A percentile compares a stretch with the other conserved stretches of the same genome.
These are phyloP conservation scores for Sebastes flavidus DNA, from an alignment of 2,797 vertebrate species.

Conservation along the genomic window DNA sequence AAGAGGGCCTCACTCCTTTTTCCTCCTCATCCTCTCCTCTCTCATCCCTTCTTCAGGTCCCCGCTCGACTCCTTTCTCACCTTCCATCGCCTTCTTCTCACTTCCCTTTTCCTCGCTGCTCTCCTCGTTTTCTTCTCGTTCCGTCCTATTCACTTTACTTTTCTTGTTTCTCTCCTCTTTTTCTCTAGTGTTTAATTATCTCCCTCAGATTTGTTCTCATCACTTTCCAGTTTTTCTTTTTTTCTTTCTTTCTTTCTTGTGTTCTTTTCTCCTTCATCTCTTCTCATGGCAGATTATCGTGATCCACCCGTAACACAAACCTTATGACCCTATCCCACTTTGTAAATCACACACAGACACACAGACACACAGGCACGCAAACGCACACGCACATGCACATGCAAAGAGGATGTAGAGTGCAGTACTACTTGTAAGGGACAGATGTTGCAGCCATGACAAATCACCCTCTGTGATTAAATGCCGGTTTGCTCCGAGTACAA, in stretches of 20 bases:
- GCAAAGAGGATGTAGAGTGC: constrained; percentile 82
- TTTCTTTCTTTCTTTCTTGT: neutral
- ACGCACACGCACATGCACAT: neutral
- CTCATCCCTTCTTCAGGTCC: constrained; percentile 64
- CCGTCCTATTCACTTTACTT: neutral
- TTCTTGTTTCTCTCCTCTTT: neutral
- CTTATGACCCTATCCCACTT: constrained; percentile 20
- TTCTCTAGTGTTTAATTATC: neutral
- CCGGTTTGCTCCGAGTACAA: constrained; percentile 95
- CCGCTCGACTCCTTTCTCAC: constrained; percentile 39
- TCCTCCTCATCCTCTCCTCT: constrained; percentile 67
- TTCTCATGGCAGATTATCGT: neutral
- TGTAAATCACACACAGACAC: constrained; percentile 20
- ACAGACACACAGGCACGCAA: neutral
- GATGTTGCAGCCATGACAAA: constrained; percentile 98
- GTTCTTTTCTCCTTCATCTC: neutral
- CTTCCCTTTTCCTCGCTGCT: neutral
- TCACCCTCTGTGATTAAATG: constrained; percentile 96
- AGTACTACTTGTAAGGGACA: constrained; percentile 95
- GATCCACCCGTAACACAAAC: constrained; percentile 17
- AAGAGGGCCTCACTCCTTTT: constrained; percentile 89
- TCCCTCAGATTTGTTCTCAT: neutral
- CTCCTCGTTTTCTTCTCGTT: neutral
- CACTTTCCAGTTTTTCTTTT: neutral
- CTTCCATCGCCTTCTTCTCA: constrained; percentile 29